A percentile compares a stretch with the other conserved stretches of the same genome.
Evolutionary conservation across 2,113 vertebrate genomes (phyloP).

Genomic region (Lepus americanus): DNA sequence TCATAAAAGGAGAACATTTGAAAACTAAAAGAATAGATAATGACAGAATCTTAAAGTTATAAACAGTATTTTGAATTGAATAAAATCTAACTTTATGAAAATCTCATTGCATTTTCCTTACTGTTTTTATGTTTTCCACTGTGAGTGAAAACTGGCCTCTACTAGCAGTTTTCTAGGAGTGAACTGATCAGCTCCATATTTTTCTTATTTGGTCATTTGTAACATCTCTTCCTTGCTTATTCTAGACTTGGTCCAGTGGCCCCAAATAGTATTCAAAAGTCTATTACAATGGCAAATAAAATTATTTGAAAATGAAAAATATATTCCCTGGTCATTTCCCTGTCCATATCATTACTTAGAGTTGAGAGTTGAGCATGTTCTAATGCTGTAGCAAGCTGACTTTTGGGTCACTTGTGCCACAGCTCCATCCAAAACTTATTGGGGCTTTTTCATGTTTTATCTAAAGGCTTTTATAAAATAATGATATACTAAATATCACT

Average conservation of each 20-base stretch:
- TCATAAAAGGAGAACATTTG: constrained; percentile 8
- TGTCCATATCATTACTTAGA: not conserved
- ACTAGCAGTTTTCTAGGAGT: not conserved
- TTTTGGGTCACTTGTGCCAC: not conserved
- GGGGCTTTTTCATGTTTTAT: not conserved
- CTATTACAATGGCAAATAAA: not conserved
- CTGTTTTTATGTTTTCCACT: not conserved
- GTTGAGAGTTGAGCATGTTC: not conserved
- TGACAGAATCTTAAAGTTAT: not conserved
- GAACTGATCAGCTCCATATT: not conserved
- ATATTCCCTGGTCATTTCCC: not conserved
- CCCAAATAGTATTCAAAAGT: constrained; percentile 7
- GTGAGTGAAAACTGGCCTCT: not conserved
- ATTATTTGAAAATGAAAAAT: constrained; percentile 1
- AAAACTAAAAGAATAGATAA: not conserved
- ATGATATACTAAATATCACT: not conserved
- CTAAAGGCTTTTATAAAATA: constrained; percentile 3
- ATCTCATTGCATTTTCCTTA: not conserved
- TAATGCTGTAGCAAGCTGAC: not conserved
- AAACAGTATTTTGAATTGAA: not conserved
- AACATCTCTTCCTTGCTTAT: not conserved
- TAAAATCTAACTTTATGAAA: constrained; percentile 30
- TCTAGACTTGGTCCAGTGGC: not conserved
- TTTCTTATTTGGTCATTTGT: not conserved
- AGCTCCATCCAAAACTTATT: not conserved